phyloP scores from a whole-genome alignment of 1,140 invertebrate species.

The Conus ventricosus region DNA sequence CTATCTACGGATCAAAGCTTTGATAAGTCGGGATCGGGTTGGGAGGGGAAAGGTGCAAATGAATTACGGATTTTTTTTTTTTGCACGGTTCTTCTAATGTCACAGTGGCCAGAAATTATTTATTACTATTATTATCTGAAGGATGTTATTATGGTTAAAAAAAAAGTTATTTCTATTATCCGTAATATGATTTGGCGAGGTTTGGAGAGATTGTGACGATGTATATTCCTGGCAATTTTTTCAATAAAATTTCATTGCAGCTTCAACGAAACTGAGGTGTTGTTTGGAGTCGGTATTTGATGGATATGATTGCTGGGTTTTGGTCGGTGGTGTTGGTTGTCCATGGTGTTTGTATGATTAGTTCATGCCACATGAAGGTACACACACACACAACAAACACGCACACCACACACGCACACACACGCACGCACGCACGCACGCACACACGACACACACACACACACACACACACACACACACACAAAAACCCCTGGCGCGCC shows the following conservation, averaged over 20 bases:
- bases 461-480: too few species aligned
- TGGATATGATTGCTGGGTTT: not conserved
- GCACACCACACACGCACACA: too few species aligned
- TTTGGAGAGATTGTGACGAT: not conserved
- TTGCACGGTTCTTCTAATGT: not conserved
- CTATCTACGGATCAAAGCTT: not conserved
- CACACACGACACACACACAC: too few species aligned
- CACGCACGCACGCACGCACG: too few species aligned
- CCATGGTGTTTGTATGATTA: not conserved
- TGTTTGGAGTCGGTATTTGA: not conserved
- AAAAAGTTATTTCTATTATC: not conserved
- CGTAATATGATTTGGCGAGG: not conserved
- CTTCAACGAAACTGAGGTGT: not conserved
- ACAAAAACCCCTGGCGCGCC: too few species aligned
- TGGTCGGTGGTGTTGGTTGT: not conserved
- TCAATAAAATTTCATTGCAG: slow-evolving; percentile 31
- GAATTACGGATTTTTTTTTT: too few species aligned
- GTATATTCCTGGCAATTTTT: slow-evolving; percentile 38
- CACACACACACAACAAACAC: too few species aligned
- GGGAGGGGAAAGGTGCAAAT: not conserved
- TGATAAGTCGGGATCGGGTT: not conserved
- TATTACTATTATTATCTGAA: not conserved
- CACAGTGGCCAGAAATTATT: not conserved
- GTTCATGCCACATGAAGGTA: not conserved
- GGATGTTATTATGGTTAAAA: not conserved